Percentiles rank a stretch among this genome's conserved stretches.
Conservation (phyloP, 1,140 invertebrate genomes). For the Stegodyphus dumicola region DNA sequence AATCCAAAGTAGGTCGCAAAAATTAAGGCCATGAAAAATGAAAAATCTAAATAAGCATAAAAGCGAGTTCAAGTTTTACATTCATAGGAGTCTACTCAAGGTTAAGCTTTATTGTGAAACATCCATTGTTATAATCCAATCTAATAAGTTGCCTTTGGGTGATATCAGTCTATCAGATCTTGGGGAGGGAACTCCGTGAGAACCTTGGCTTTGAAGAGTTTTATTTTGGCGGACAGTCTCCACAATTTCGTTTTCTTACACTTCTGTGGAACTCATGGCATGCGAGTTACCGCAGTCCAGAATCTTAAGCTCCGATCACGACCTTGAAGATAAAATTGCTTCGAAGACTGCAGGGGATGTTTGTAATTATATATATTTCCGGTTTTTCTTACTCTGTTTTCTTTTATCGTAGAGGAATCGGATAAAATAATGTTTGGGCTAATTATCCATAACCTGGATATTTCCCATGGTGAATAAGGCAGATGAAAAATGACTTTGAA, state of each 20-base stretch:
- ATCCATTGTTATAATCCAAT: conserved; percentile 55
- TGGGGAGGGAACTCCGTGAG: conserved; percentile 24
- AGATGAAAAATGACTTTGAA: conserved; percentile 16
- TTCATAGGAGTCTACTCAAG: conserved; percentile 22
- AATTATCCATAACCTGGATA: conserved; percentile 35
- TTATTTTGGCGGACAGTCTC: not conserved
- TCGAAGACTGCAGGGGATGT: conserved; percentile 1
- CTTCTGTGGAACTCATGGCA: not conserved
- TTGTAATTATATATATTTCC: conserved; percentile 11
- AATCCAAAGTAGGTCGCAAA: conserved; percentile 41
- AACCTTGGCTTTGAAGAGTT: conserved; percentile 37
- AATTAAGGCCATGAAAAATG: conserved; percentile 48
- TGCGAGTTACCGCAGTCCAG: not conserved
- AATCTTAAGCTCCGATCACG: not conserved
- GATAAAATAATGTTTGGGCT: conserved; percentile 15
- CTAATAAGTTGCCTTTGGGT: conserved; percentile 20
- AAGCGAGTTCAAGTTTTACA: conserved; percentile 32
- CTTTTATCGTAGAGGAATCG: conserved; percentile 10
- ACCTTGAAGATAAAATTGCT: conserved; percentile 15
- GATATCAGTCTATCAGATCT: conserved; percentile 42
- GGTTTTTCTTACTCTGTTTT: conserved; percentile 29
- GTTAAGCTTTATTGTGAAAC: conserved; percentile 41
- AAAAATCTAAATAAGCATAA: conserved; percentile 43
- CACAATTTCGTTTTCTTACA: conserved; percentile 21
- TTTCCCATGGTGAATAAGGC: conserved; percentile 18